Base-by-base conservation (phyloP, 2,888 invertebrate species). In the Chloromyia formosa region DNA sequence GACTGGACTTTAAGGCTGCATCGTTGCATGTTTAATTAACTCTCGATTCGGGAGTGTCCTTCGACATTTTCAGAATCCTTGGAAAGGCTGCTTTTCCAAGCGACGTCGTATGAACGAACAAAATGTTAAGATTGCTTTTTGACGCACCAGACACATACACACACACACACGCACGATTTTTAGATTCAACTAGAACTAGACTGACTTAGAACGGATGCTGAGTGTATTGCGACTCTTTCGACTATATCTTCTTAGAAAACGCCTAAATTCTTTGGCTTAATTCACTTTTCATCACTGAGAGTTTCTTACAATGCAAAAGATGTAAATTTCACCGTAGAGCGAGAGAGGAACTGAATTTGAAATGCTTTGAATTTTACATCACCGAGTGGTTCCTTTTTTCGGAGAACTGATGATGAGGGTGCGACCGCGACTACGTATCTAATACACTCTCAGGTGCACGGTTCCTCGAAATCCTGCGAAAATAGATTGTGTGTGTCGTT, bases 351-450 rank as follows among this genome's bases (percentile, higher is more conserved):
- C 66, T 66, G 49, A 49, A 4, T 45, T 49, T 66, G 66, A 66
- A 83, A 83, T 83, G 83, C 81, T 35, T 83, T 81, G 80, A 81
- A 80, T 82, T 82, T 84, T 83, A 82, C 82, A 83, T 82, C 83
- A 82, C 82, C 82, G 71, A 71, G 71, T 22, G 40, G 40, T 83
- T 80, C 80, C 27, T 35, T 4, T n/a, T 35, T 35, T 35, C 27
- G 27, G 81, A 81, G 49, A 27, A 82, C 80, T 82, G 2, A 7
- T 35, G 27, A 35, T 83, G 83, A 80, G 83, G 83, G 83, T 83
- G 82, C 82, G 79, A 81, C 82, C 82, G 72, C 69, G 62, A 56
- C 64, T 42, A 56, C 18, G 27, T 35, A 68, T 71, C 71, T 12
- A 54, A 75, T 64, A 76, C 74, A 74, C 23, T 74, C 27, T n/a